These are phyloP conservation scores for Porphyrio hochstetteri DNA, from an alignment of 2,113 vertebrate genomes.

Conservation along the genomic window DNA sequence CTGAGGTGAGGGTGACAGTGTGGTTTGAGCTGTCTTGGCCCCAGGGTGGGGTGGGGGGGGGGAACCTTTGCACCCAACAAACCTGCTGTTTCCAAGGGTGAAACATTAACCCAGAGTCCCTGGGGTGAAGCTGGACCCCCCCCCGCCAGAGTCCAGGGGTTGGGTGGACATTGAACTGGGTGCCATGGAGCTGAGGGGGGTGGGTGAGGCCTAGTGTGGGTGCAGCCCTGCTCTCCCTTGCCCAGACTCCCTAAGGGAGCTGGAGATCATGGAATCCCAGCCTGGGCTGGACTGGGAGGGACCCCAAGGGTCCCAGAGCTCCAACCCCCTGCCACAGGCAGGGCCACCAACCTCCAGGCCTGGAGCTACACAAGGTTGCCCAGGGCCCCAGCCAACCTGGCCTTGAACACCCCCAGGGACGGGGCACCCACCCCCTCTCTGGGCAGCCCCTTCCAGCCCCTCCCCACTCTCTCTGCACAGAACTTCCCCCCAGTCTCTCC, in stretches of 20 bases:
- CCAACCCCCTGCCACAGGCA: too few species aligned
- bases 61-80: not conserved
- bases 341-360: too few species aligned
- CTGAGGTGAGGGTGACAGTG: fast-evolving
- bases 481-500: too few species aligned
- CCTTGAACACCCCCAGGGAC: too few species aligned
- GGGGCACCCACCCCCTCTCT: too few species aligned
- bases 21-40: fast-evolving
- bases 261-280: not conserved
- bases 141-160: not conserved
- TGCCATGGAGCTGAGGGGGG: not conserved
- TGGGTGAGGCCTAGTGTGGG: not conserved
- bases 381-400: too few species aligned
- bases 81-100: not conserved
- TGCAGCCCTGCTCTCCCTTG: not conserved
- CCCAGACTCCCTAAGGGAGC: not conserved
- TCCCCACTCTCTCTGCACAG: too few species aligned
- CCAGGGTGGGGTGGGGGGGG: not conserved
- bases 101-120: not conserved
- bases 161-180: not conserved
- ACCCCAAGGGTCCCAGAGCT: not conserved
- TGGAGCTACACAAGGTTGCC: too few species aligned
- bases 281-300: not conserved
- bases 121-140: fast-evolving
- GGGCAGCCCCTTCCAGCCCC: too few species aligned